phyloP scores from a whole-genome alignment of 2,888 invertebrate species.

The Aleiodes leptofemur region DNA sequence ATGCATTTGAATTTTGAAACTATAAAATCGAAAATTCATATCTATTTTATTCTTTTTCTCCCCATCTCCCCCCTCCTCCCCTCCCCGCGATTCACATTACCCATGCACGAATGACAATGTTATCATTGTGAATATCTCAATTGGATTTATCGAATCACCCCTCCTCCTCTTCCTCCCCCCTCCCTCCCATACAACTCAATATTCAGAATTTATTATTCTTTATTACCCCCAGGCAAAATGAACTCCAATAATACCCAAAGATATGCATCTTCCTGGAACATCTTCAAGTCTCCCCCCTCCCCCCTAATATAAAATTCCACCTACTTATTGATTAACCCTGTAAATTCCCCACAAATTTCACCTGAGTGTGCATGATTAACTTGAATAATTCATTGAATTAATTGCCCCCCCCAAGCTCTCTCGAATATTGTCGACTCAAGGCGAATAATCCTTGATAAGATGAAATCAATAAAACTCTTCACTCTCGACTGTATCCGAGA shows the following conservation, averaged over 20 bases:
- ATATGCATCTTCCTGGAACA: slow-evolving; percentile 45
- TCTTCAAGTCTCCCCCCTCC: background rate
- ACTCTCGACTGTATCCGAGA: no score
- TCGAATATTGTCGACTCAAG: no score
- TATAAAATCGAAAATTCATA: no score
- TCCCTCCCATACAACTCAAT: background rate
- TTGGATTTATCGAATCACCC: slow-evolving; percentile 27
- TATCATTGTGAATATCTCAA: slow-evolving; percentile 48
- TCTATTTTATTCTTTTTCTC: slow-evolving; percentile 29
- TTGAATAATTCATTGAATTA: no score
- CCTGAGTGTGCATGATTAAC: no score
- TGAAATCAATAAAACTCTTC: no score
- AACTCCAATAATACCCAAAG: slow-evolving; percentile 26
- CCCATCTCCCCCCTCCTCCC: slow-evolving; percentile 28
- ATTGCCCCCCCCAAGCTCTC: no score
- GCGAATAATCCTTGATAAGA: no score
- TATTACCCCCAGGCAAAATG: slow-evolving; percentile 36
- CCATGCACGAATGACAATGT: slow-evolving; percentile 54
- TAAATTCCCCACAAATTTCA: no score
- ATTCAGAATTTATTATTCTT: slow-evolving; percentile 30
- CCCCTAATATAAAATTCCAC: slow-evolving; percentile 30
- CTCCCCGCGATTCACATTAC: slow-evolving; percentile 48
- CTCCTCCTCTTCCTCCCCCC: no score
- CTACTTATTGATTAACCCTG: slow-evolving; percentile 3
- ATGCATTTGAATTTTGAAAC: slow-evolving; percentile 25